Percentiles rank a stretch among this genome's conserved stretches.
These are phyloP conservation scores for Pavo muticus DNA, from an alignment of 2,113 vertebrate species.

Conservation along the genomic window DNA sequence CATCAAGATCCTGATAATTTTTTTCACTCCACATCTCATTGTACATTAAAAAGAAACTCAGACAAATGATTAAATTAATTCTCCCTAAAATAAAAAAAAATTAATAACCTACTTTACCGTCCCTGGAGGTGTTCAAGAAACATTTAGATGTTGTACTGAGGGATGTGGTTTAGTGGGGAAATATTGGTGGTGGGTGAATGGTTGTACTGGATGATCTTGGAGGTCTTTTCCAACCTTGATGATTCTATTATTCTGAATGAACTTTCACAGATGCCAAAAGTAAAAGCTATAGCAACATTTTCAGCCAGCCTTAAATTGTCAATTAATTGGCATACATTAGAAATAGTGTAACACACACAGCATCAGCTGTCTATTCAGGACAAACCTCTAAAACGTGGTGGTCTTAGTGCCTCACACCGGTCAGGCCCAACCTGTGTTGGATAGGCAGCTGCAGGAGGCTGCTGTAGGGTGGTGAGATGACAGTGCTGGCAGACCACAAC, in stretches of 20 bases:
- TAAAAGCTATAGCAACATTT: conserved; percentile 34
- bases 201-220: too few relatives aligned
- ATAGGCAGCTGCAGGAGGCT: neutral
- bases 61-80: conserved; percentile 46
- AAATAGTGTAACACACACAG: neutral
- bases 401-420: neutral
- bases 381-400: neutral
- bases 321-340: conserved; percentile 44
- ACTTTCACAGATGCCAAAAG: conserved; percentile 15
- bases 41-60: neutral
- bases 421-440: neutral
- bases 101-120: too few relatives aligned
- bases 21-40: neutral
- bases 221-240: too few relatives aligned
- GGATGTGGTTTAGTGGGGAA: too few relatives aligned
- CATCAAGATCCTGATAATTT: neutral
- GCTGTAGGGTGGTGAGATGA: neutral
- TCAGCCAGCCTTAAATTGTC: conserved; percentile 8
- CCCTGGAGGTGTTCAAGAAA: too few relatives aligned
- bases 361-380: neutral
- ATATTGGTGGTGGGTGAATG: too few relatives aligned
- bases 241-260: neutral
- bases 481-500: neutral
- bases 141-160: too few relatives aligned
- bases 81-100: neutral